These are phyloP conservation scores for Cephalophus harveyi DNA, from an alignment of 2,113 vertebrate genomes.

Conservation along the genomic window DNA sequence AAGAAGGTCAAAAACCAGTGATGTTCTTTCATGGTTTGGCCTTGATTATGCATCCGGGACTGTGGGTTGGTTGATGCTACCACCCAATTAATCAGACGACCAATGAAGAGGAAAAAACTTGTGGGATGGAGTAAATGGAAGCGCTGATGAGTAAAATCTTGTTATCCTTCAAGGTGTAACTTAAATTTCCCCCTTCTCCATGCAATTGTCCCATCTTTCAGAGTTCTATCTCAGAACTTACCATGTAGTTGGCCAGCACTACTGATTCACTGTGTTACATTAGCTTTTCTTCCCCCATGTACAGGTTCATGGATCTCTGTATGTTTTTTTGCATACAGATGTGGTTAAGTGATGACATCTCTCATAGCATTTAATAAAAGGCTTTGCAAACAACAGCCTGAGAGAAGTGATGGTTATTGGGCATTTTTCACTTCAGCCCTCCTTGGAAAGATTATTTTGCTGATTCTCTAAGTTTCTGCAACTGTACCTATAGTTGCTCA, in stretches of 20 bases:
- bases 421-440: not conserved
- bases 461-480: not conserved
- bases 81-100: slow-evolving; percentile 1
- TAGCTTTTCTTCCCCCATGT: not conserved
- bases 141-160: slow-evolving; percentile 24
- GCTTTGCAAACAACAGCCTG: not conserved
- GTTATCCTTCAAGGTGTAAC: slow-evolving; percentile 19
- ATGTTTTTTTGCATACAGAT: not conserved
- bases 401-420: not conserved
- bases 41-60: not conserved
- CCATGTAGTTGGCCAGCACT: not conserved
- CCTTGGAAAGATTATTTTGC: not conserved
- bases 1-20: not conserved
- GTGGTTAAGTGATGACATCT: slow-evolving; percentile 1
- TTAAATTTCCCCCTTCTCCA: not conserved
- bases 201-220: not conserved
- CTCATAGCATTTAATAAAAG: not conserved
- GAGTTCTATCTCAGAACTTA: slow-evolving; percentile 10
- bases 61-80: not conserved
- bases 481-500: not conserved
- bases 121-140: not conserved
- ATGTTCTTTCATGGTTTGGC: not conserved
- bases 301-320: not conserved
- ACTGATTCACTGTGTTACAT: not conserved
- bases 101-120: not conserved